These are phyloP conservation scores for Spodoptera frugiperda DNA, from an alignment of 1,140 invertebrate genomes.

Conservation along the genomic window DNA sequence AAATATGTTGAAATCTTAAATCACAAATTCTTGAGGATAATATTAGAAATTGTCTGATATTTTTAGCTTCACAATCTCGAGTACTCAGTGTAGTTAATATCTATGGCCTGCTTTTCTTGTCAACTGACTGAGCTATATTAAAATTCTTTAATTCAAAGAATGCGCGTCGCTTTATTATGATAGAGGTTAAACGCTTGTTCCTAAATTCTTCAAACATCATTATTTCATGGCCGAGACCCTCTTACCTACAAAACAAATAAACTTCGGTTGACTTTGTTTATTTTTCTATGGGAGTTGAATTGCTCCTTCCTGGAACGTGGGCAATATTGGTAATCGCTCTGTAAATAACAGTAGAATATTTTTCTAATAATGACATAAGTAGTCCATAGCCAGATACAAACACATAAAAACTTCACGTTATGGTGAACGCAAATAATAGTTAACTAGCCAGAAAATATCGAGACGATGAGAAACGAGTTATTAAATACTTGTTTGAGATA, in stretches of 20 bases:
- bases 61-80: constrained; percentile 37
- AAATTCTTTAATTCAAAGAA: constrained; percentile 51
- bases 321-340: constrained; percentile 72
- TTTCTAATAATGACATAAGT: constrained; percentile 37
- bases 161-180: constrained; percentile 40
- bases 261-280: constrained; percentile 75
- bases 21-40: constrained; percentile 43
- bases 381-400: constrained; percentile 20
- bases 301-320: constrained; percentile 73
- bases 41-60: constrained; percentile 20
- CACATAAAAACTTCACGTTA: neutral
- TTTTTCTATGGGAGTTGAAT: constrained; percentile 75
- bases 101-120: constrained; percentile 15
- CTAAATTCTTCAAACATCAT: constrained; percentile 70
- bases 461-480: constrained; percentile 2
- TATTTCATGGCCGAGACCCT: constrained; percentile 66
- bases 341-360: constrained; percentile 64
- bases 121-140: constrained; percentile 44
- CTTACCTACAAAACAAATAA: constrained; percentile 75
- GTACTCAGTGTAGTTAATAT: constrained; percentile 25
- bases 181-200: constrained; percentile 56
- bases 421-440: constrained; percentile 22
- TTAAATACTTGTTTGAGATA: constrained; percentile 30
- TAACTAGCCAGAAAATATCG: neutral
- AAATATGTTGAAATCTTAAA: constrained; percentile 32